Conservation (phyloP, 2,888 invertebrate genomes). For the Pasiphila rectangulata region DNA sequence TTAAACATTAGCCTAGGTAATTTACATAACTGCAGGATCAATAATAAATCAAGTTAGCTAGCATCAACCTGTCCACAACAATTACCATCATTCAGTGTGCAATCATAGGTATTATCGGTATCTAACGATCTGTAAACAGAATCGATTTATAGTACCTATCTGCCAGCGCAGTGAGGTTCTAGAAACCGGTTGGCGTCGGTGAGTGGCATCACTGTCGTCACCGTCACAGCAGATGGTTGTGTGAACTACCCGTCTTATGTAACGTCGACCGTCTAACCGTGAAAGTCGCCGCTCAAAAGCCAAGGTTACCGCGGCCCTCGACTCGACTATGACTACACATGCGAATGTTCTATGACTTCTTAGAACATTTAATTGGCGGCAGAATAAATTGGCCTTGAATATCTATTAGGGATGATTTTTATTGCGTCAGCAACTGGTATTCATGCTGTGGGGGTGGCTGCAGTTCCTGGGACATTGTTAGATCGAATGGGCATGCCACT, state of each 20-base stretch:
- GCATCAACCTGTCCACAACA: conserved; percentile 26
- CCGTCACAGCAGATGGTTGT: conserved; percentile 59
- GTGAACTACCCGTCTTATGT: conserved; percentile 68
- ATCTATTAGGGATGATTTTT: no score
- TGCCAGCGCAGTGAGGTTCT: conserved; percentile 34
- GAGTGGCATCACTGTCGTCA: conserved; percentile 68
- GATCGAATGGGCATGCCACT: no score
- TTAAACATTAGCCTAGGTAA: conserved; percentile 3
- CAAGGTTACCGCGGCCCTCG: conserved; percentile 77
- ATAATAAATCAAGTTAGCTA: conserved; percentile 18
- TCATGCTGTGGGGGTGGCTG: no score
- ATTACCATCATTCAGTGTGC: conserved; percentile 26
- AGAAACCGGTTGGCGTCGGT: conserved; percentile 63
- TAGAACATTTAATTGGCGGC: conserved; percentile 53
- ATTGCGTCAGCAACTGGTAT: no score
- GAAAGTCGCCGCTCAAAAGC: conserved; percentile 80
- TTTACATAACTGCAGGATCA: conserved; percentile 12
- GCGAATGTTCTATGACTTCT: conserved; percentile 68
- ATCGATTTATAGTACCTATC: conserved; percentile 28
- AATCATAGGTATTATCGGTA: conserved; percentile 31
- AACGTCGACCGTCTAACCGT: conserved; percentile 77
- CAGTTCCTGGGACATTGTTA: no score
- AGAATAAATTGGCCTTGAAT: no score
- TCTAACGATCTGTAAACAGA: conserved; percentile 33
- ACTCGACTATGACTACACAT: conserved; percentile 65